Evolutionary conservation across 2,797 vertebrate species (phyloP), one percentile per base, ranked within the genome.

Genomic region (Thripadectes ignobilis): DNA sequence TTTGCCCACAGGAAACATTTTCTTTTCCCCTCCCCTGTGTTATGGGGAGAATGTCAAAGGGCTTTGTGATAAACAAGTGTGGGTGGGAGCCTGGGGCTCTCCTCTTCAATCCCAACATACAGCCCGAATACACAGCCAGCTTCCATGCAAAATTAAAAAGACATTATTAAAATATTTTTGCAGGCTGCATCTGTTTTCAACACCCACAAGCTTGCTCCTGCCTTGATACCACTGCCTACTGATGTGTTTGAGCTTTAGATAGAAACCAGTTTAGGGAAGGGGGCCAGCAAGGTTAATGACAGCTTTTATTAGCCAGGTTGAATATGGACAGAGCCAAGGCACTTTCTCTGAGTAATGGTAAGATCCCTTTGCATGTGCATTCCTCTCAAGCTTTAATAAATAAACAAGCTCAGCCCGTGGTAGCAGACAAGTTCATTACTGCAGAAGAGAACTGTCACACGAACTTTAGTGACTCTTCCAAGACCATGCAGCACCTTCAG

Each of bases 121-220:
- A 76, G 43, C 46, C 62, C 72, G 75, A 78, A 88, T 62, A 62
- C 5, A 57, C 22, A 92, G 46, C 84, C 78, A 74, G 57, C 67
- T 78, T 49, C 52, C 49, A 83, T 49, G 21, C 67, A 91, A 87
- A 95, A 78, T 41, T 55, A 74, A 91, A 93, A 91, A 43, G 36
- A 23, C 38, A 39, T 82, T 90, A 95, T 89, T 95, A 73, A 82
- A 94, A 67, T 88, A 75, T 45, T 82, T 96, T 89, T 91, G 57
- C 43, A 67, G 62, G 43, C 65, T 95, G 78, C 92, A 93, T 92
- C 95, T 96, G 89, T 92, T 96, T 77, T 48, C 51, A 83, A 85
- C 92, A 80, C 91, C 85, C 87, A 96, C 94, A 81, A 11, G 34
- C 46, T 59, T 78, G 76, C 80, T 84, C 95, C 79, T 96, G 85